These are phyloP conservation scores for Cremastinae sp. DNA, from an alignment of 2,888 invertebrate genomes.

Conservation along the genomic window DNA sequence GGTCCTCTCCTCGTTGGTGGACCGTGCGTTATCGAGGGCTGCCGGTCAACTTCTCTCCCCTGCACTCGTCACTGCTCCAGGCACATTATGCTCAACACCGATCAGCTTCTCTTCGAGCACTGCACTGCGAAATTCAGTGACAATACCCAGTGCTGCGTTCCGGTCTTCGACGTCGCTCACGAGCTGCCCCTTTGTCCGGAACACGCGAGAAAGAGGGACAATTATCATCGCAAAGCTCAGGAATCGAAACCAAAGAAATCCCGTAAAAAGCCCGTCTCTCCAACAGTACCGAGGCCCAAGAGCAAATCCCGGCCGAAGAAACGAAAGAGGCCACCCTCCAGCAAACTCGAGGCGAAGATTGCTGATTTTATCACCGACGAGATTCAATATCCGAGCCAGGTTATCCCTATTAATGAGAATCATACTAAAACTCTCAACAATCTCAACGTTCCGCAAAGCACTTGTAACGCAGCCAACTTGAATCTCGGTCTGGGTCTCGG, in stretches of 20 bases:
- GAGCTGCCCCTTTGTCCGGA: constrained; percentile 93
- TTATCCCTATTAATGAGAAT: constrained; percentile 58
- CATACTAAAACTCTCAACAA: constrained; percentile 76
- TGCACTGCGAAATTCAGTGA: constrained; percentile 91
- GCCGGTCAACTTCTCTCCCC: constrained; percentile 84
- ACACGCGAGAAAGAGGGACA: constrained; percentile 92
- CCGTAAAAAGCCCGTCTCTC: constrained; percentile 83
- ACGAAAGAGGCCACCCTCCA: constrained; percentile 75
- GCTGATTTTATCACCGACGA: constrained; percentile 66
- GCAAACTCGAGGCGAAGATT: constrained; percentile 69
- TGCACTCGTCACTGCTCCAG: constrained; percentile 91
- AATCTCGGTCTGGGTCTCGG: constrained; percentile 76
- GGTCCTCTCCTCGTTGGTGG: constrained; percentile 76
- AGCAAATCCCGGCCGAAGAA: constrained; percentile 77
- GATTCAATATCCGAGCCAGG: constrained; percentile 63
- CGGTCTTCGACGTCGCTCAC: constrained; percentile 89
- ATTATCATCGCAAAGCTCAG: constrained; percentile 89
- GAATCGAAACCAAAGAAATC: constrained; percentile 89
- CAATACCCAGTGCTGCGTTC: constrained; percentile 89
- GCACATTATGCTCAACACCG: constrained; percentile 92
- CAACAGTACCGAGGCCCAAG: constrained; percentile 82
- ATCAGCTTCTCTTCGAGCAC: constrained; percentile 90
- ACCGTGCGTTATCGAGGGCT: constrained; percentile 76
- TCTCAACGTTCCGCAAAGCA: constrained; percentile 72
- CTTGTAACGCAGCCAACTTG: constrained; percentile 71